Evolutionary conservation across 1,140 invertebrate species (phyloP).

Genomic region (Trypoxylus dichotomus): DNA sequence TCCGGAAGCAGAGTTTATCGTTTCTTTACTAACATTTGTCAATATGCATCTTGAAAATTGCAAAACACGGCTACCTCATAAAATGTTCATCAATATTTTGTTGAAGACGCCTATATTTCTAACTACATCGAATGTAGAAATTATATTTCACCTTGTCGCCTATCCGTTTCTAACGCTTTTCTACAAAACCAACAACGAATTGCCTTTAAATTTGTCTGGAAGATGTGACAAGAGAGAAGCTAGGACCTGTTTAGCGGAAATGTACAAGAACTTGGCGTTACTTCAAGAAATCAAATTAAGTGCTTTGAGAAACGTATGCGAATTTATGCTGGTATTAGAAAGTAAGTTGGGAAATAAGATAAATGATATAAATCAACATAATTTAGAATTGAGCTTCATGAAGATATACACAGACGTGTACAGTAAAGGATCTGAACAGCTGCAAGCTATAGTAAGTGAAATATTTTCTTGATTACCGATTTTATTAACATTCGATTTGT

Average conservation of each 20-base stretch:
- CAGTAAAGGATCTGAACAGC: background rate
- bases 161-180: constrained; percentile 33
- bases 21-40: background rate
- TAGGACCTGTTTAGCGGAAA: constrained; percentile 34
- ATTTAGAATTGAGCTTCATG: constrained; percentile 3
- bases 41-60: constrained; percentile 37
- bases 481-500: background rate
- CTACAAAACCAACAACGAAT: constrained; percentile 36
- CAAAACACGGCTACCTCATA: constrained; percentile 21
- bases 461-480: background rate
- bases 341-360: constrained; percentile 35
- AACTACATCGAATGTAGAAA: constrained; percentile 37
- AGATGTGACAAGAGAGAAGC: constrained; percentile 32
- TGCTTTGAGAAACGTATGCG: constrained; percentile 34
- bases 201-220: constrained; percentile 37
- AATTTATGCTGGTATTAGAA: constrained; percentile 38
- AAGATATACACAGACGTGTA: background rate
- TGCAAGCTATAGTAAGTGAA: constrained; percentile 2
- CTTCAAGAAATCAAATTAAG: constrained; percentile 32
- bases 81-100: constrained; percentile 34
- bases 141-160: constrained; percentile 41
- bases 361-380: background rate
- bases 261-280: constrained; percentile 34
- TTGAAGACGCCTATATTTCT: constrained; percentile 33
- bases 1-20: background rate